phyloP scores from a whole-genome alignment of 2,113 vertebrate species.

The Neodontobutis hainanensis region DNA sequence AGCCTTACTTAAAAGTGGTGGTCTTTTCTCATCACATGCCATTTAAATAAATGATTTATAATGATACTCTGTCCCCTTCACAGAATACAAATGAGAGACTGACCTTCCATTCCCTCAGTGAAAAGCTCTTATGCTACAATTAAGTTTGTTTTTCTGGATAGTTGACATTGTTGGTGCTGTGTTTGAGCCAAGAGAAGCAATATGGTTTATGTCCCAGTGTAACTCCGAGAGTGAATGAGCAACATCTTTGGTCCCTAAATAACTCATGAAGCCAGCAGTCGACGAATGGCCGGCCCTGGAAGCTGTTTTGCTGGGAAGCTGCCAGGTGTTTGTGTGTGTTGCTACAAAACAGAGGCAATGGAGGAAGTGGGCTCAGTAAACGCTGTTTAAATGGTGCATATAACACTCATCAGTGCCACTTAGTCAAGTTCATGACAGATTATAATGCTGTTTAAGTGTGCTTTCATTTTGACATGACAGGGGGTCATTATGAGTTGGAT shows the following conservation, averaged over 20 bases:
- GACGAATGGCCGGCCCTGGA: constrained; percentile 13
- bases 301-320: constrained; percentile 5
- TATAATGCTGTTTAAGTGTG: constrained; percentile 8
- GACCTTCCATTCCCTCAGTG: neutral
- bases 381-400: neutral
- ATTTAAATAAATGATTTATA: neutral
- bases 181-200: constrained; percentile 41
- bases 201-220: constrained; percentile 39
- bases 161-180: constrained; percentile 3
- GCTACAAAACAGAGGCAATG: constrained; percentile 16
- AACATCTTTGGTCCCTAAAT: constrained; percentile 40
- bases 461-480: constrained; percentile 14
- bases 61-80: neutral
- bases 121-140: constrained; percentile 2
- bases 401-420: neutral
- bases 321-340: constrained; percentile 45
- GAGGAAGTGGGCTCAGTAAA: neutral
- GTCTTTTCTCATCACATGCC: no score
- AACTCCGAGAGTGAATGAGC: constrained; percentile 37
- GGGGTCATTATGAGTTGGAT: constrained; percentile 18
- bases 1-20: no score
- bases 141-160: constrained; percentile 15
- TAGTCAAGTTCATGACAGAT: neutral
- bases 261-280: constrained; percentile 29
- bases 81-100: neutral